Evolutionary conservation across 2,888 invertebrate genomes (phyloP).

Genomic region (Xylota segnis): DNA sequence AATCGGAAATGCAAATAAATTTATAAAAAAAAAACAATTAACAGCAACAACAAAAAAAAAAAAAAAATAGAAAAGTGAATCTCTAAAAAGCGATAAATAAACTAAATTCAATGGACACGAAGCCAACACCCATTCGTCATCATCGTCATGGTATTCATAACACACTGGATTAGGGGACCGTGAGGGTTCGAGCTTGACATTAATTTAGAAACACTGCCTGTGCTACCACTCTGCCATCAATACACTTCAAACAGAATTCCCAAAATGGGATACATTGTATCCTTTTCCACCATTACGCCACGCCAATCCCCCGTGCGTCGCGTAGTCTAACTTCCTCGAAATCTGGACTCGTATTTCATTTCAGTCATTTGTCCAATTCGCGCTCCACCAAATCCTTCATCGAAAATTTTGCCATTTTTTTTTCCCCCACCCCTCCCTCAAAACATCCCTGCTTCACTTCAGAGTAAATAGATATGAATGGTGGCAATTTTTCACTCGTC

Average conservation of each 20-base stretch:
- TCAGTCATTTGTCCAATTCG: constrained; percentile 67
- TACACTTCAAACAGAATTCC: constrained; percentile 66
- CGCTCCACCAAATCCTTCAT: constrained; percentile 73
- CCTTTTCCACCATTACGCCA: not conserved
- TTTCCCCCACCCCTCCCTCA: not conserved
- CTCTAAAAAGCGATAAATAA: constrained; percentile 66
- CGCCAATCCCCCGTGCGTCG: not conserved
- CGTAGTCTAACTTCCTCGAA: constrained; percentile 4
- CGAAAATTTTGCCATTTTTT: constrained; percentile 49
- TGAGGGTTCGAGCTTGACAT: constrained; percentile 49
- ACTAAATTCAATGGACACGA: constrained; percentile 65
- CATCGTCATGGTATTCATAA: constrained; percentile 56
- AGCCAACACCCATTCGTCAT: constrained; percentile 44
- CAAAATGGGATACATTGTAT: constrained; percentile 27
- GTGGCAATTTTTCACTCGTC: constrained; percentile 67
- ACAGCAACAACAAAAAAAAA: not conserved
- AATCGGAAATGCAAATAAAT: constrained; percentile 63
- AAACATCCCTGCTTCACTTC: not conserved
- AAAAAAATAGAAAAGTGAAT: not conserved
- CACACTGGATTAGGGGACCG: constrained; percentile 26
- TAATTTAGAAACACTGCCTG: constrained; percentile 61
- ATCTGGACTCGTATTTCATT: constrained; percentile 53
- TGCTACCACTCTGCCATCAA: constrained; percentile 42
- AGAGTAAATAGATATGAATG: constrained; percentile 72
- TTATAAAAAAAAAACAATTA: constrained; percentile 7